phyloP scores from a whole-genome alignment of 2,113 vertebrate genomes.

The Centropristis striata region DNA sequence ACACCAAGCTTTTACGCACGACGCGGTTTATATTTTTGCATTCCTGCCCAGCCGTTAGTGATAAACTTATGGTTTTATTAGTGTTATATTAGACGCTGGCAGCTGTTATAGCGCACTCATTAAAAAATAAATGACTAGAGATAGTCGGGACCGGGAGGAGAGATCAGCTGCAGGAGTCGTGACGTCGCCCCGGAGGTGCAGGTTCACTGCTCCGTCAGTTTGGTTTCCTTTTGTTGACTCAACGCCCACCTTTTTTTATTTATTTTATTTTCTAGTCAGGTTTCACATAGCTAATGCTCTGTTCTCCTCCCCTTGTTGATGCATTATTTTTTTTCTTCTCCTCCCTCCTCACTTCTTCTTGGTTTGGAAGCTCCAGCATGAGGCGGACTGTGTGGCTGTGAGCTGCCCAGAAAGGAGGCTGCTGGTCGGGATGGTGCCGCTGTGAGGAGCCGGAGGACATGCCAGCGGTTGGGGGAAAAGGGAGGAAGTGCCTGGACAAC shows the following conservation, averaged over 20 bases:
- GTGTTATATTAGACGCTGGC: not conserved
- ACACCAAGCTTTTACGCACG: constrained; percentile 72
- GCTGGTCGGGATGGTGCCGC: constrained; percentile 79
- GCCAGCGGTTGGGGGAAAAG: constrained; percentile 47
- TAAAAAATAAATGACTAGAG: not conserved
- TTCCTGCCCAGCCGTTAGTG: constrained; percentile 21
- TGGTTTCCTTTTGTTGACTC: constrained; percentile 52
- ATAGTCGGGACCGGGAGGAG: not conserved
- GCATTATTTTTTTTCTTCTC: not conserved
- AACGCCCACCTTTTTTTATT: not conserved
- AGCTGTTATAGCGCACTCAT: not conserved
- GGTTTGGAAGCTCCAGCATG: constrained; percentile 70
- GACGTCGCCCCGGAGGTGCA: constrained; percentile 67
- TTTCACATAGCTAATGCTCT: not conserved
- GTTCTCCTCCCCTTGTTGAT: not conserved
- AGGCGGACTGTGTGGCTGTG: constrained; percentile 65
- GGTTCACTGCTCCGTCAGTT: constrained; percentile 38
- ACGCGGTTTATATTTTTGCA: constrained; percentile 25
- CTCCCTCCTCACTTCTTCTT: too few species aligned
- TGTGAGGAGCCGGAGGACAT: constrained; percentile 68
- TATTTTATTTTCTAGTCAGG: too few species aligned
- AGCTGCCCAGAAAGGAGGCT: constrained; percentile 74
- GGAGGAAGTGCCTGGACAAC: constrained; percentile 80
- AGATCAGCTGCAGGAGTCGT: constrained; percentile 54
- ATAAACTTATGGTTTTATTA: not conserved